phyloP scores from a whole-genome alignment of 1,140 invertebrate genomes.

The Metaphire vulgaris region DNA sequence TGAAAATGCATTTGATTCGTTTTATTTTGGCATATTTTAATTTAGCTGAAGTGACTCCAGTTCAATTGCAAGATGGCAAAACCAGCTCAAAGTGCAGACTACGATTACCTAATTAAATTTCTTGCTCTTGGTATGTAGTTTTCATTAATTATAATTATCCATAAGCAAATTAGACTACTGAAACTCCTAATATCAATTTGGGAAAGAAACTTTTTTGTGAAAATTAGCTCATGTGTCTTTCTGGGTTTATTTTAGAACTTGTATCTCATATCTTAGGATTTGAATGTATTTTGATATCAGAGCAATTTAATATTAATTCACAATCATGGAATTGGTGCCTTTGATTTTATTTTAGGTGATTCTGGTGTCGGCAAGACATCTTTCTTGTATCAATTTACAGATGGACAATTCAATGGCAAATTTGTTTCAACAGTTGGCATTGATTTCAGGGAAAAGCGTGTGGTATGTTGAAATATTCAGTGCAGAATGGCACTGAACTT shows the following conservation, averaged over 20 bases:
- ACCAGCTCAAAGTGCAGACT: conserved; percentile 59
- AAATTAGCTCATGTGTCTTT: not conserved
- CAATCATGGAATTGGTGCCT: no score
- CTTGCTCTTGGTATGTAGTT: conserved; percentile 68
- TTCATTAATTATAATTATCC: not conserved
- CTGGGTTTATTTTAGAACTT: not conserved
- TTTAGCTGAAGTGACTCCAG: no score
- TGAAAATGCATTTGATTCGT: no score
- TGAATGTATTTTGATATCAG: not conserved
- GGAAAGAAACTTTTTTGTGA: not conserved
- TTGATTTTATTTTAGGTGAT: conserved; percentile 41
- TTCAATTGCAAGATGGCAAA: conserved; percentile 1
- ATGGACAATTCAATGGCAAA: conserved; percentile 79
- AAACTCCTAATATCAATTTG: not conserved
- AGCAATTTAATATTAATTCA: no score
- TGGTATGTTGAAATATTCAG: conserved; percentile 73
- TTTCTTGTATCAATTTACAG: conserved; percentile 80
- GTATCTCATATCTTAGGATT: not conserved
- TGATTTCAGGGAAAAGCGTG: conserved; percentile 90
- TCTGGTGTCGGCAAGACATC: conserved; percentile 53
- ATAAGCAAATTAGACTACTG: not conserved
- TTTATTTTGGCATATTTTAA: no score
- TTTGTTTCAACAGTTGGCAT: conserved; percentile 97
- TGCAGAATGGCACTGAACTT: no score
- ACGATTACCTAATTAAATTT: conserved; percentile 95